Conservation (phyloP, 2,888 invertebrate species). For the Macrophya annulata region DNA sequence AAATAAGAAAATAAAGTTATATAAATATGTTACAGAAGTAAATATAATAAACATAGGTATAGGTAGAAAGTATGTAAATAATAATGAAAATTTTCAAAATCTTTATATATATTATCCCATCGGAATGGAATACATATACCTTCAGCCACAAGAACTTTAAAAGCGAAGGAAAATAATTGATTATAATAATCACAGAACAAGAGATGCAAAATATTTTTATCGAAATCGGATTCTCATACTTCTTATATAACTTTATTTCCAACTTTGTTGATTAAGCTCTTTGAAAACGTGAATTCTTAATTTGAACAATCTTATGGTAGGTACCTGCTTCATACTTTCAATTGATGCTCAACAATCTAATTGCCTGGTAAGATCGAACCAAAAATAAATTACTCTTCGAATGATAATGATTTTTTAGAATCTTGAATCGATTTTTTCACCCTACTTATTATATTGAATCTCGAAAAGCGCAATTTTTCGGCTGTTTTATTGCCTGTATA, state of each 20-base stretch:
- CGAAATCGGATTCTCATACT: neutral
- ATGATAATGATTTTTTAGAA: too few relatives aligned
- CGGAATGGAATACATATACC: neutral
- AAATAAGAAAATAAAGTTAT: neutral
- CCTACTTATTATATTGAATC: too few relatives aligned
- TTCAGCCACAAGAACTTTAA: neutral
- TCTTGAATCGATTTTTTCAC: too few relatives aligned
- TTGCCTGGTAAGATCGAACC: too few relatives aligned
- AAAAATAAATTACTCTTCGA: too few relatives aligned
- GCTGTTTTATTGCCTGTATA: neutral
- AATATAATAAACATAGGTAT: neutral
- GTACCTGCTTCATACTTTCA: neutral
- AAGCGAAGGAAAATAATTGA: neutral
- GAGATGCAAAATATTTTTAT: neutral
- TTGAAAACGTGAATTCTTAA: neutral
- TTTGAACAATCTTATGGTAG: neutral
- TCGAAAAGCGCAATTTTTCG: too few relatives aligned
- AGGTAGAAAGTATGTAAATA: neutral
- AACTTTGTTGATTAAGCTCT: neutral
- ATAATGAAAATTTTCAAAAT: neutral
- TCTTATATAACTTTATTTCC: neutral
- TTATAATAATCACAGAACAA: neutral
- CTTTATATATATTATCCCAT: neutral
- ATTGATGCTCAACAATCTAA: too few relatives aligned
- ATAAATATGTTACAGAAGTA: neutral